Evolutionary conservation across 1,140 invertebrate genomes (phyloP).

Genomic region (Magallana gigas): DNA sequence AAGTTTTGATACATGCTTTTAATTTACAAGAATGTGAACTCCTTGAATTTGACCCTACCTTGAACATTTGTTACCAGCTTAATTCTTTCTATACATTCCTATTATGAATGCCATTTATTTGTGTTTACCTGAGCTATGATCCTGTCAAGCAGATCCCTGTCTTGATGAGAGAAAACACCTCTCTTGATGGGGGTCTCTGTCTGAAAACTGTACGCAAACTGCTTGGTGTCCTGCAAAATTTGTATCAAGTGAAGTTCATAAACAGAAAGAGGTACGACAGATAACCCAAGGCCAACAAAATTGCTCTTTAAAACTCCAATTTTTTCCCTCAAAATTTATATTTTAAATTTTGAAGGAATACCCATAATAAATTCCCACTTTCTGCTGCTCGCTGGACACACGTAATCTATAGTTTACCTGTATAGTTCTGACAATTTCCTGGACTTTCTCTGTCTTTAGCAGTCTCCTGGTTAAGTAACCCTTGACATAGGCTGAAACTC

Average conservation of each 20-base stretch:
- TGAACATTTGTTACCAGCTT: too few species aligned
- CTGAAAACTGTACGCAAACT: constrained; percentile 75
- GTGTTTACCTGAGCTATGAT: constrained; percentile 74
- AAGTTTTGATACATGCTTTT: too few species aligned
- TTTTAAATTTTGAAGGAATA: too few species aligned
- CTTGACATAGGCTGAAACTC: constrained; percentile 86
- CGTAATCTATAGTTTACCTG: constrained; percentile 54
- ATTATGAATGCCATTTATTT: too few species aligned
- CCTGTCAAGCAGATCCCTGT: constrained; percentile 72
- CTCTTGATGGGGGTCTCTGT: constrained; percentile 75
- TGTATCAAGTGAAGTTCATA: neutral
- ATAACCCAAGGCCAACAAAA: neutral
- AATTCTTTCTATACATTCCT: too few species aligned
- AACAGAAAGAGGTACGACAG: neutral
- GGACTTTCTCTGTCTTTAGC: constrained; percentile 88
- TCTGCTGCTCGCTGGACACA: too few species aligned
- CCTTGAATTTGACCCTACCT: too few species aligned
- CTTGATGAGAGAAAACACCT: constrained; percentile 71
- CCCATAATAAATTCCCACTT: too few species aligned
- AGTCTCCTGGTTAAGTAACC: constrained; percentile 90
- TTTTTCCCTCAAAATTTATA: too few species aligned
- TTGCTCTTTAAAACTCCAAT: too few species aligned
- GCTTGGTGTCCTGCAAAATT: constrained; percentile 73
- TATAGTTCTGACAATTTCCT: constrained; percentile 89
- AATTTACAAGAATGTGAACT: too few species aligned